Evolutionary conservation across 2,113 vertebrate genomes (phyloP).

Genomic region (Corythoichthys intestinalis): DNA sequence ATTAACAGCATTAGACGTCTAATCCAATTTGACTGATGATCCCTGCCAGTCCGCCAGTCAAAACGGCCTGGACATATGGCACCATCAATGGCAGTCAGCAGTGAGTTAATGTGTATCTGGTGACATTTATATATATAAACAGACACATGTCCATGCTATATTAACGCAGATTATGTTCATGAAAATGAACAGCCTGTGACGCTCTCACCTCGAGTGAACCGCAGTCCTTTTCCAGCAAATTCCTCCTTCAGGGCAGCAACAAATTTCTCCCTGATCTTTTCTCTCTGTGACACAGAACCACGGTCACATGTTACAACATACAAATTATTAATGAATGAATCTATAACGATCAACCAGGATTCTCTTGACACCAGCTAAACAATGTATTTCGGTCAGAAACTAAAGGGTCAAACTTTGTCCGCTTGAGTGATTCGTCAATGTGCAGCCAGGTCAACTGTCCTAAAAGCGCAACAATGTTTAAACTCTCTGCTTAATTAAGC

Average conservation of each 20-base stretch:
- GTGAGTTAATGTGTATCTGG: no score
- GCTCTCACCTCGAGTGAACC: conserved; percentile 86
- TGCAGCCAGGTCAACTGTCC: conserved; percentile 12
- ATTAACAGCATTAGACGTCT: no score
- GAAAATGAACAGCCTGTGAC: not conserved
- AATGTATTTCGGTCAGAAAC: not conserved
- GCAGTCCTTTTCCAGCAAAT: conserved; percentile 92
- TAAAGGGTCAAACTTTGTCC: conserved; percentile 18
- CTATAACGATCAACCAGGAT: not conserved
- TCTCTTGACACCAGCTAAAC: not conserved
- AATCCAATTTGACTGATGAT: no score
- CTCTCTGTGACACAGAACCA: conserved; percentile 75
- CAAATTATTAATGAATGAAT: not conserved
- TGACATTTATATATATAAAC: not conserved
- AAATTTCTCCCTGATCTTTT: conserved; percentile 94
- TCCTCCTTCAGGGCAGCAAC: conserved; percentile 89
- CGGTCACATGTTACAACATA: not conserved
- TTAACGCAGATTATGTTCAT: not conserved
- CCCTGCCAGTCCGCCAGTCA: no score
- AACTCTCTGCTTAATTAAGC: conserved; percentile 12
- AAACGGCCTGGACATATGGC: no score
- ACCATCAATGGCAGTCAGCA: no score
- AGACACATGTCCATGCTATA: not conserved
- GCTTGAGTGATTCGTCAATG: conserved; percentile 28
- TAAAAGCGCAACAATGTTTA: conserved; percentile 38